Percentiles rank a stretch among this genome's conserved stretches.
Evolutionary conservation across 2,888 invertebrate species (phyloP).

Genomic region (Macaria notata): DNA sequence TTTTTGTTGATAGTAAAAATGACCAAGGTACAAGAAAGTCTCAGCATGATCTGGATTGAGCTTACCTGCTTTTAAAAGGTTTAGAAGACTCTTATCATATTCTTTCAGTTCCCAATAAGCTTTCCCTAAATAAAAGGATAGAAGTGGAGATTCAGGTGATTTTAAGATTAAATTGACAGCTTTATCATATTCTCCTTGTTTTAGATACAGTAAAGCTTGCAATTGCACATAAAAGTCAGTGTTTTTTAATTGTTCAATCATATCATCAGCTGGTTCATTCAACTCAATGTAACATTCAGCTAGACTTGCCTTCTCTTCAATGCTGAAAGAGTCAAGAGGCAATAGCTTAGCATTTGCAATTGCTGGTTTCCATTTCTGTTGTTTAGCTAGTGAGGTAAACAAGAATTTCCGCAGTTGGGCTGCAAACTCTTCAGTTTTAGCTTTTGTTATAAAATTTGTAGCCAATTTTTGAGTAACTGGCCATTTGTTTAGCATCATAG

Average conservation of each 20-base stretch:
- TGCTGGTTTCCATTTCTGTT: slow-evolving; percentile 80
- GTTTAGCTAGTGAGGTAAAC: slow-evolving; percentile 59
- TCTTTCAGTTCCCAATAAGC: slow-evolving; percentile 83
- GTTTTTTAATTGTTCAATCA: slow-evolving; percentile 53
- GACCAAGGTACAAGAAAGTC: slow-evolving; percentile 89
- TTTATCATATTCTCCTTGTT: slow-evolving; percentile 76
- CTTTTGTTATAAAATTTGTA: slow-evolving; percentile 64
- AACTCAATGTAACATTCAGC: slow-evolving; percentile 66
- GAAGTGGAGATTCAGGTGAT: slow-evolving; percentile 66
- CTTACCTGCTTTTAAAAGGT: slow-evolving; percentile 87
- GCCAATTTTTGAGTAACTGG: slow-evolving; percentile 64
- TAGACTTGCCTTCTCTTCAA: slow-evolving; percentile 53
- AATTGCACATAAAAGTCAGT: slow-evolving; percentile 65
- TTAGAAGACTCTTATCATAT: slow-evolving; percentile 83
- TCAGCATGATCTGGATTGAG: slow-evolving; percentile 88
- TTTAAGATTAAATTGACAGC: slow-evolving; percentile 78
- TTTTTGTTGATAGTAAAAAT: slow-evolving; percentile 85
- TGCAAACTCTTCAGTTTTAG: slow-evolving; percentile 52
- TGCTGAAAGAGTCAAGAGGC: slow-evolving; percentile 45
- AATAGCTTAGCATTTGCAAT: slow-evolving; percentile 58
- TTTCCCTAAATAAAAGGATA: slow-evolving; percentile 82
- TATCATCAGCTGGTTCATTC: slow-evolving; percentile 49
- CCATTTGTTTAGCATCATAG: slow-evolving; percentile 70
- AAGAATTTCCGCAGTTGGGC: slow-evolving; percentile 53
- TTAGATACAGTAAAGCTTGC: slow-evolving; percentile 74